These are phyloP conservation scores for Chiloscyllium punctatum DNA, from an alignment of 2,797 vertebrate genomes.

Conservation along the genomic window DNA sequence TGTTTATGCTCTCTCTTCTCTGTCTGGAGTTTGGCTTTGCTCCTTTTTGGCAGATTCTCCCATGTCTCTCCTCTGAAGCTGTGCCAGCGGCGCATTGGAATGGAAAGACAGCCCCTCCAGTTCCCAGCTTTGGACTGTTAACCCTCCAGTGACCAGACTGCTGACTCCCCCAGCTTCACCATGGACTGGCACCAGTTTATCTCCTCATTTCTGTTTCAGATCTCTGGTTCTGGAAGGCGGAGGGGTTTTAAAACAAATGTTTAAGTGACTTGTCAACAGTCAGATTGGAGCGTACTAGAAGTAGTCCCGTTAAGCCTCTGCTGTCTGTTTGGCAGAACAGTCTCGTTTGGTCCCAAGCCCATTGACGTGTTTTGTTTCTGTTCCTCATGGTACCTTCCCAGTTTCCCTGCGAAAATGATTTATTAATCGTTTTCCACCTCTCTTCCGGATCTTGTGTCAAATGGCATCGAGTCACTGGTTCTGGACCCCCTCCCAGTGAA, in stretches of 20 bases:
- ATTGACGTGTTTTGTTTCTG: no score
- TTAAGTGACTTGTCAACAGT: no score
- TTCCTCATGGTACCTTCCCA: not conserved
- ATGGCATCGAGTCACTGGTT: not conserved
- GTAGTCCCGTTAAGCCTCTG: no score
- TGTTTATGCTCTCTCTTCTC: not conserved
- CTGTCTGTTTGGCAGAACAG: not conserved
- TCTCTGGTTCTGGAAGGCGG: not conserved
- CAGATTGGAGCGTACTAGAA: no score
- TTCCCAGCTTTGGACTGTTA: not conserved
- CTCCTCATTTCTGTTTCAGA: not conserved
- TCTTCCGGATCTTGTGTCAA: not conserved
- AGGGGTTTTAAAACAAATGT: not conserved
- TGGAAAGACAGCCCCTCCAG: slow-evolving; percentile 39
- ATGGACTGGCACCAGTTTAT: no score
- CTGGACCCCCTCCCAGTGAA: not conserved
- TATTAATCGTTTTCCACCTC: not conserved
- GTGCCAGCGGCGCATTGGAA: slow-evolving; percentile 40
- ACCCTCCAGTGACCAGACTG: not conserved
- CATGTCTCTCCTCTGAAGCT: slow-evolving; percentile 33
- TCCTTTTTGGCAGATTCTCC: slow-evolving; percentile 38
- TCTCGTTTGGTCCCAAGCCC: not conserved
- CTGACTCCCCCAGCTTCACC: not conserved
- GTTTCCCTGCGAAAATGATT: not conserved
- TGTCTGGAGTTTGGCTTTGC: slow-evolving; percentile 18